These are phyloP conservation scores for Lasioglossum leucozonium DNA, from an alignment of 2,888 invertebrate species.

Conservation along the genomic window DNA sequence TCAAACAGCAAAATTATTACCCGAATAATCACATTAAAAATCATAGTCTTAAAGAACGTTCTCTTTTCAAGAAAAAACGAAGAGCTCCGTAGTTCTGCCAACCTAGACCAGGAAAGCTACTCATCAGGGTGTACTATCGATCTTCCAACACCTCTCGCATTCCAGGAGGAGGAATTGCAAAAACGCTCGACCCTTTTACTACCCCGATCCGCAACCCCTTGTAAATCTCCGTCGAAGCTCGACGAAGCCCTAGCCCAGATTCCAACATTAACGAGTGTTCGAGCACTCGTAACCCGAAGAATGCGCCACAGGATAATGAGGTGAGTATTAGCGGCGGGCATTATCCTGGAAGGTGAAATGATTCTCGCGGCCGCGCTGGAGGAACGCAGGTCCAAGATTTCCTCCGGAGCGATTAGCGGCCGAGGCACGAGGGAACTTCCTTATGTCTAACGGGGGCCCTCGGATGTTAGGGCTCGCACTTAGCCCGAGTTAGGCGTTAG, in stretches of 20 bases:
- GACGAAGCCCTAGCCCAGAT: not conserved
- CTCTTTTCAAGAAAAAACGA: not conserved
- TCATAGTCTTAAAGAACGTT: no score
- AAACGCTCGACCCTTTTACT: not conserved
- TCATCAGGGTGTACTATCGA: not conserved
- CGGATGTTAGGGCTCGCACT: constrained; percentile 5
- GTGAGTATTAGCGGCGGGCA: constrained; percentile 68
- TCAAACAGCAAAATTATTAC: no score
- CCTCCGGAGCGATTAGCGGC: constrained; percentile 70
- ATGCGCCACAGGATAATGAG: constrained; percentile 67
- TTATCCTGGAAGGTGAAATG: constrained; percentile 17
- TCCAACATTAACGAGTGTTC: constrained; percentile 1
- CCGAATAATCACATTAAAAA: no score
- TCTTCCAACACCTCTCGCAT: not conserved
- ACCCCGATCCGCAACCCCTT: not conserved
- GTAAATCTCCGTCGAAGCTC: not conserved
- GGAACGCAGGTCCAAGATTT: constrained; percentile 53
- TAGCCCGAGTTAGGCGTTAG: constrained; percentile 66
- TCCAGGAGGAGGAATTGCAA: not conserved
- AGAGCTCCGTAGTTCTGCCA: not conserved
- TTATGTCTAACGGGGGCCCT: constrained; percentile 28
- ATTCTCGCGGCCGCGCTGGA: constrained; percentile 2
- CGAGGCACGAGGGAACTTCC: constrained; percentile 40
- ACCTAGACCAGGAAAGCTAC: not conserved
- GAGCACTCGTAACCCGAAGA: not conserved